Conservation (phyloP, 2,113 vertebrate genomes). For the Platysteira castanea region DNA sequence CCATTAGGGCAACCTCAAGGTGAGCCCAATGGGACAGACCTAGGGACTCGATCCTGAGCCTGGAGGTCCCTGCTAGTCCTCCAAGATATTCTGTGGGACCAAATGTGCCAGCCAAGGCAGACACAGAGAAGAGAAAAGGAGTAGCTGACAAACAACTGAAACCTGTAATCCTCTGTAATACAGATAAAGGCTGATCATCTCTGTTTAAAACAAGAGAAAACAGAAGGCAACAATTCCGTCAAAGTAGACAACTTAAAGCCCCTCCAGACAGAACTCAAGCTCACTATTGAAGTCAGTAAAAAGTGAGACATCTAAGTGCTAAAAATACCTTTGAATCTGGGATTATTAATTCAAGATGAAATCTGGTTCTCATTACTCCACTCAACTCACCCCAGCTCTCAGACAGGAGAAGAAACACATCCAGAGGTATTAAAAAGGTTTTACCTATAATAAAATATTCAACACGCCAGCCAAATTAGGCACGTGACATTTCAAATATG, state of each 20-base stretch:
- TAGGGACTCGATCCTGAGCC: not conserved
- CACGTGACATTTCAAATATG: not conserved
- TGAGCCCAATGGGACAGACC: not conserved
- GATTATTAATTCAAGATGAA: constrained; percentile 41
- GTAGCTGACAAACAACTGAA: not conserved
- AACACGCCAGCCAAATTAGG: not conserved
- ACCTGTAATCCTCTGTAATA: not conserved
- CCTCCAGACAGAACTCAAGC: not conserved
- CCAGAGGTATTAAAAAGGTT: not conserved
- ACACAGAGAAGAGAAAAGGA: not conserved
- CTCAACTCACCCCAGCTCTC: not conserved
- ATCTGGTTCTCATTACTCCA: not conserved
- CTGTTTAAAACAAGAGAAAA: not conserved
- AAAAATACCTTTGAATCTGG: not conserved
- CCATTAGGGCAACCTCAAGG: not conserved
- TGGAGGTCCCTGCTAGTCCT: not conserved
- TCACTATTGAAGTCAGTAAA: not conserved
- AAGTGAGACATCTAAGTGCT: not conserved
- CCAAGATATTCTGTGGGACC: not conserved
- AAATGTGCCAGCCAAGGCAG: not conserved
- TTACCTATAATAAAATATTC: not conserved
- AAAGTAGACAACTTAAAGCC: not conserved
- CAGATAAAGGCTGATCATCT: not conserved
- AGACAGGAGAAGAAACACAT: not conserved
- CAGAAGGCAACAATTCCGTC: not conserved